These are phyloP conservation scores for Globodera ellingtonae DNA, from an alignment of 1,140 invertebrate species.

Conservation along the genomic window DNA sequence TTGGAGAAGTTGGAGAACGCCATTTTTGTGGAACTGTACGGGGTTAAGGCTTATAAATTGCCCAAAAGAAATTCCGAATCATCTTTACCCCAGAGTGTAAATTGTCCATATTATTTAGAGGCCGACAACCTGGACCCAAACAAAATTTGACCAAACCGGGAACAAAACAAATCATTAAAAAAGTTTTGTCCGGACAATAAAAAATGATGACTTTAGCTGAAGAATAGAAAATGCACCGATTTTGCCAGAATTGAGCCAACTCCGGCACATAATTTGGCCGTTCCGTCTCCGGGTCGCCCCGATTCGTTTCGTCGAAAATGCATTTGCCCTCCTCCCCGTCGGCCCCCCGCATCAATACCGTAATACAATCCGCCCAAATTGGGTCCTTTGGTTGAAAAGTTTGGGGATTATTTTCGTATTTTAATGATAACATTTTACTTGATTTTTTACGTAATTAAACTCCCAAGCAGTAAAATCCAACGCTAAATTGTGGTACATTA, in stretches of 20 bases:
- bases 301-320: slow-evolving; percentile 39
- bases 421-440: background rate
- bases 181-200: no score
- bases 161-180: no score
- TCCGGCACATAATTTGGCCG: slow-evolving; percentile 34
- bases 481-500: slow-evolving; percentile 20
- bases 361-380: slow-evolving; percentile 45
- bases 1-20: slow-evolving; percentile 54
- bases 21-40: slow-evolving; percentile 14
- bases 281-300: slow-evolving; percentile 30
- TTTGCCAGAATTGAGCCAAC: slow-evolving; percentile 41
- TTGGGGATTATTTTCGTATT: background rate
- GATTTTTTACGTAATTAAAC: slow-evolving; percentile 52
- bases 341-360: slow-evolving; percentile 30
- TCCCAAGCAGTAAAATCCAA: slow-evolving; percentile 48
- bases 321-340: slow-evolving; percentile 31
- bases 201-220: no score
- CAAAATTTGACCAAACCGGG: no score
- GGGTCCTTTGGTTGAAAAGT: slow-evolving; percentile 25
- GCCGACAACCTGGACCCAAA: no score
- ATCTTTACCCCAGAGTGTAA: no score
- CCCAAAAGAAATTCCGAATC: background rate
- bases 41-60: background rate
- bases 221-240: slow-evolving; percentile 7
- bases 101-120: no score